phyloP scores from a whole-genome alignment of 2,113 vertebrate genomes.

The Leptocoma aspasia region DNA sequence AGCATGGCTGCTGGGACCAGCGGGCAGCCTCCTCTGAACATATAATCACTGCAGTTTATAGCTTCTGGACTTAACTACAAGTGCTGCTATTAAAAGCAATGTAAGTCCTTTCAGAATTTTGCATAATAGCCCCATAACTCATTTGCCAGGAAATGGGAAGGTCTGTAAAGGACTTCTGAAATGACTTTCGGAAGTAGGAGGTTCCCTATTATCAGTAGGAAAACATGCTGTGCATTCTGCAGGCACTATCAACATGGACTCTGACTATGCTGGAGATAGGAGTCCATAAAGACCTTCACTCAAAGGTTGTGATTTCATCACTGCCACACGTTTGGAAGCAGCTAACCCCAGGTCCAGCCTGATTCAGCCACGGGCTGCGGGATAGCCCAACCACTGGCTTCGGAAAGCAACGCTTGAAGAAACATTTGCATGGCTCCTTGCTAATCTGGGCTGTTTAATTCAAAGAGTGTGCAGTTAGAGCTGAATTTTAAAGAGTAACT shows the following conservation, averaged over 20 bases:
- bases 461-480: background rate
- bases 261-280: background rate
- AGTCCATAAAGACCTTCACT: slow-evolving; percentile 4
- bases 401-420: background rate
- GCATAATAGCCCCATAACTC: background rate
- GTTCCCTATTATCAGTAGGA: background rate
- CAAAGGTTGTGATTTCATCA: background rate
- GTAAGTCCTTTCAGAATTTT: background rate
- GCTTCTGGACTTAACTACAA: background rate
- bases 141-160: background rate
- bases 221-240: slow-evolving; percentile 18
- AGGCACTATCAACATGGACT: background rate
- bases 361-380: background rate
- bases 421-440: slow-evolving; percentile 15
- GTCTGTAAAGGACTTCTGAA: background rate
- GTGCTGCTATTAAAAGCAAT: slow-evolving; percentile 19
- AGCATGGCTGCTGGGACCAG: background rate
- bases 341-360: background rate
- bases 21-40: background rate
- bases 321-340: background rate
- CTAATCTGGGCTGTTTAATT: slow-evolving; percentile 40
- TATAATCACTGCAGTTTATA: background rate
- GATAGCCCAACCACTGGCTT: background rate
- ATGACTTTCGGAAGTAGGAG: slow-evolving; percentile 21
- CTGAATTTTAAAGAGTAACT: slow-evolving; percentile 46